phyloP scores from a whole-genome alignment of 2,888 invertebrate genomes.

The Oasisia sp. region DNA sequence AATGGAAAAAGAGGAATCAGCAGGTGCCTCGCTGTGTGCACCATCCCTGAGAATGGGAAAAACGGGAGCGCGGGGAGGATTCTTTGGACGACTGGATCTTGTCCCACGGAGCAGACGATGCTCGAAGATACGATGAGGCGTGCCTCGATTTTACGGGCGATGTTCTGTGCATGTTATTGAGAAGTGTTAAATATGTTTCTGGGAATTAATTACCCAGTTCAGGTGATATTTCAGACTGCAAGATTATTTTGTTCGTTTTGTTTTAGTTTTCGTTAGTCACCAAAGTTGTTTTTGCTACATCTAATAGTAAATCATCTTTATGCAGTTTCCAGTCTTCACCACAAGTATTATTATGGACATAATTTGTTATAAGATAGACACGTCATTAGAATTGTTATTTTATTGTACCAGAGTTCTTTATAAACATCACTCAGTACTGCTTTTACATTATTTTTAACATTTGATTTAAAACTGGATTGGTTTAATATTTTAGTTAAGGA shows the following conservation, averaged over 20 bases:
- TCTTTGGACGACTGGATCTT: not conserved
- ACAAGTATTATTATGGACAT: not conserved
- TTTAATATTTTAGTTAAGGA: not conserved
- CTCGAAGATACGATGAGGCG: not conserved
- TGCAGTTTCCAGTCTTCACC: not conserved
- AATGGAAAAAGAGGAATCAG: not conserved
- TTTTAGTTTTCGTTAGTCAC: not conserved
- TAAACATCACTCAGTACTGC: not conserved
- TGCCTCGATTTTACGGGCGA: not conserved
- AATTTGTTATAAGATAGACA: not conserved
- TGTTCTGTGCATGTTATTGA: not conserved
- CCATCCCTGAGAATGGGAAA: not conserved
- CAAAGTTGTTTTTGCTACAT: not conserved
- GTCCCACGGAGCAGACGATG: not conserved
- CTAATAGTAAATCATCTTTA: not conserved
- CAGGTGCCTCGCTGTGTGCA: not conserved
- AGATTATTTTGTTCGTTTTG: not conserved
- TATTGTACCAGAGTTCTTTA: not conserved
- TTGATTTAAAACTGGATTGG: not conserved
- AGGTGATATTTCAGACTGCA: not conserved
- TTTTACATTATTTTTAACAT: not conserved
- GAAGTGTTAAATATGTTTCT: not conserved
- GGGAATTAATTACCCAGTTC: too few species aligned
- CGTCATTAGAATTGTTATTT: too few species aligned
- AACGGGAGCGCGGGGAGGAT: not conserved